Percentiles rank a stretch among this genome's conserved stretches.
Conservation (phyloP, 2,797 vertebrate species). For the Gallirallus australis region DNA sequence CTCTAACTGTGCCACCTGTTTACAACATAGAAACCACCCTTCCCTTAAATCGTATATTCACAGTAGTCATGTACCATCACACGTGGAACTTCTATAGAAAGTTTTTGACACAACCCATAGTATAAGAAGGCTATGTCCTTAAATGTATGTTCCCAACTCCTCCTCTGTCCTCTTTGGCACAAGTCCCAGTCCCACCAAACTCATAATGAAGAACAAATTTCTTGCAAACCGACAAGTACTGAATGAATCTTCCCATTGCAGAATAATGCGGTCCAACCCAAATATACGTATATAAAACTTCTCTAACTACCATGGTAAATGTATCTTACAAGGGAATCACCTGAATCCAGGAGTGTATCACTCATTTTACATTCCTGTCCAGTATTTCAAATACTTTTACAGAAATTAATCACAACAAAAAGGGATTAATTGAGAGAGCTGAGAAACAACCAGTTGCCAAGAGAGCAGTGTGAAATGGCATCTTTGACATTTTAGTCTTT, state of each 20-base stretch:
- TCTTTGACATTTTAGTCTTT: neutral
- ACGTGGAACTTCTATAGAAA: neutral
- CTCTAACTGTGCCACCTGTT: neutral
- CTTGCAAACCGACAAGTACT: neutral
- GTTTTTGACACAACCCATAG: neutral
- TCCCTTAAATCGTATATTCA: neutral
- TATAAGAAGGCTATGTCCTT: neutral
- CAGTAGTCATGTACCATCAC: neutral
- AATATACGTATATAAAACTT: neutral
- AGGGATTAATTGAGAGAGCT: neutral
- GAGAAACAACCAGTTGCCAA: neutral
- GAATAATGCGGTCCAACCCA: accelerated
- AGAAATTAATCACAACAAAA: neutral
- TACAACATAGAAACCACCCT: neutral
- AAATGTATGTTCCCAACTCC: neutral
- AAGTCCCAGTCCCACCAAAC: neutral
- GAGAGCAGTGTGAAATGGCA: neutral
- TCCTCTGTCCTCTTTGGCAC: neutral
- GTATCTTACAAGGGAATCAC: neutral
- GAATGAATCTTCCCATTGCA: neutral
- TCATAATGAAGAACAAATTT: neutral
- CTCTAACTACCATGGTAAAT: accelerated
- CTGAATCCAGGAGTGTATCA: neutral
- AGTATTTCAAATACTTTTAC: neutral
- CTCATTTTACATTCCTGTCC: neutral